A percentile compares a stretch with the other conserved stretches of the same genome.
Evolutionary conservation across 1,140 invertebrate genomes (phyloP).

Genomic region (Drosophila virilis): DNA sequence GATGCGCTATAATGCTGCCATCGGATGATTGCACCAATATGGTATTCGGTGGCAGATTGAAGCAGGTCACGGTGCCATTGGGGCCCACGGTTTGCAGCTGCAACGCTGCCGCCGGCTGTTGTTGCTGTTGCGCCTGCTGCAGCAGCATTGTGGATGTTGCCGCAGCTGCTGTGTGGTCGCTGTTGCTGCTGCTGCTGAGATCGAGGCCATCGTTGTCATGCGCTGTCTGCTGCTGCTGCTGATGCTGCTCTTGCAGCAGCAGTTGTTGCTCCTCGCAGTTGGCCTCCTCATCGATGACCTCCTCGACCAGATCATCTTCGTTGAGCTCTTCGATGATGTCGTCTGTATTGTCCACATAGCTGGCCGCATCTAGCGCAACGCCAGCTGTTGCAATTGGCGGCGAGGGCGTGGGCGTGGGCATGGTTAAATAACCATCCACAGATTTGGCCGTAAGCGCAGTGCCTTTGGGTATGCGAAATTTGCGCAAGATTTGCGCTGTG

Average conservation of each 20-base stretch:
- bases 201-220: constrained; percentile 49
- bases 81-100: constrained; percentile 77
- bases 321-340: constrained; percentile 73
- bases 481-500: constrained; percentile 77
- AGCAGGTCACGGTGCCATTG: constrained; percentile 78
- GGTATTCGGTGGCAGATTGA: constrained; percentile 77
- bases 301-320: constrained; percentile 77
- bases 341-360: constrained; percentile 62
- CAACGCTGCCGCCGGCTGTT: constrained; percentile 47
- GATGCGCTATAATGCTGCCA: constrained; percentile 75
- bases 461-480: constrained; percentile 81
- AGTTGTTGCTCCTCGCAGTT: constrained; percentile 45
- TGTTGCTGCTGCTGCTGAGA: constrained; percentile 41
- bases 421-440: constrained; percentile 55
- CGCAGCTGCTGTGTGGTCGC: constrained; percentile 25
- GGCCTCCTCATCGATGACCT: constrained; percentile 72
- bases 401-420: constrained; percentile 76
- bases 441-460: constrained; percentile 75
- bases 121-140: constrained; percentile 37
- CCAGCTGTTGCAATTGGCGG: constrained; percentile 47
- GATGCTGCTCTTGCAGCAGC: constrained; percentile 19
- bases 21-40: constrained; percentile 75
- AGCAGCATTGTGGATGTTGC: constrained; percentile 39
- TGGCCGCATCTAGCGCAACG: constrained; percentile 30
- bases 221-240: constrained; percentile 22